phyloP scores from a whole-genome alignment of 2,113 vertebrate species.

The Actenoides hombroni region DNA sequence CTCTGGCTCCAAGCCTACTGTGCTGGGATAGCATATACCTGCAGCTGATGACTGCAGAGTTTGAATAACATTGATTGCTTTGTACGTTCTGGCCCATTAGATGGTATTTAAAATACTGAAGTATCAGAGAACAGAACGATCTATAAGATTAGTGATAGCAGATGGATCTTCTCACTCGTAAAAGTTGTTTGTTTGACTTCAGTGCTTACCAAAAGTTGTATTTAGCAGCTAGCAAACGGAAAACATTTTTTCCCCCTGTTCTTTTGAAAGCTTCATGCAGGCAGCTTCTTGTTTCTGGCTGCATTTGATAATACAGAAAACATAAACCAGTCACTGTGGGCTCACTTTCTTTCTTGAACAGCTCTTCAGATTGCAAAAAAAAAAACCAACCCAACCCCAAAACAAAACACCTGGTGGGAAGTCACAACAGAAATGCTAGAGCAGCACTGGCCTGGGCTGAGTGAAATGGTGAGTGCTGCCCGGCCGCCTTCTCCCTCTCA shows the following conservation, averaged over 20 bases:
- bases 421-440: neutral
- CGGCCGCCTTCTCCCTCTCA: neutral
- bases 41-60: neutral
- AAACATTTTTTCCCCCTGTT: neutral
- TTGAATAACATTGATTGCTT: neutral
- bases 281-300: neutral
- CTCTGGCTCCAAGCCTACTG: neutral
- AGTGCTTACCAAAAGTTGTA: conserved; percentile 13
- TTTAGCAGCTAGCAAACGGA: neutral
- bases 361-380: neutral
- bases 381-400: neutral
- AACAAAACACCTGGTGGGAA: neutral
- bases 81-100: neutral
- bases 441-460: neutral
- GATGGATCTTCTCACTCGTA: conserved; percentile 21
- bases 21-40: neutral
- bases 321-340: neutral
- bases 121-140: conserved; percentile 16
- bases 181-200: conserved; percentile 42
- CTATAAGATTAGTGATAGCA: conserved; percentile 6
- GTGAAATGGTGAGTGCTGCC: neutral
- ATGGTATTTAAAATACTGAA: conserved; percentile 26
- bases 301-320: neutral
- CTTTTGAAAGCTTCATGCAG: neutral
- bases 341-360: neutral